Percentiles rank a stretch among this genome's conserved stretches.
Conservation (phyloP, 2,113 vertebrate genomes). For the Engraulis encrasicolus region DNA sequence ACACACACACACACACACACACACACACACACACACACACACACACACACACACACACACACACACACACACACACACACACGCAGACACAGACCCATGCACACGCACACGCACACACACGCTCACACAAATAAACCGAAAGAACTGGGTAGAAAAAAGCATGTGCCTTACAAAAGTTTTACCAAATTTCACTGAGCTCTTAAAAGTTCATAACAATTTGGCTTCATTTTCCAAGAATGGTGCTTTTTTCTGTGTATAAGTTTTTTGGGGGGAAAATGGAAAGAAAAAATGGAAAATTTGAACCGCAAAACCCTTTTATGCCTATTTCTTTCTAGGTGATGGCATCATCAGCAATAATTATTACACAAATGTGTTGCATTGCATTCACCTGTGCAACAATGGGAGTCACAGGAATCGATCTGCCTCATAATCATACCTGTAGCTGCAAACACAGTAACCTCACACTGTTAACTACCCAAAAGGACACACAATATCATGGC, state of each 20-base stretch:
- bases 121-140: constrained; percentile 62
- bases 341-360: background rate
- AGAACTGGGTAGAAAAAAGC: constrained; percentile 55
- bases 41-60: too few relatives aligned
- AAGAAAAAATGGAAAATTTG: background rate
- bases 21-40: too few relatives aligned
- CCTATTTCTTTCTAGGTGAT: background rate
- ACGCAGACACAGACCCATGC: too few relatives aligned
- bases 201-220: background rate
- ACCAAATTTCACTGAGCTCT: background rate
- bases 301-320: background rate
- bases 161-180: background rate
- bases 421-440: background rate
- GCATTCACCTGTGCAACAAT: background rate
- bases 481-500: background rate
- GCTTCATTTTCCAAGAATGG: background rate
- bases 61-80: too few relatives aligned
- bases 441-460: too few relatives aligned
- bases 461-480: background rate
- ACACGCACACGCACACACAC: too few relatives aligned
- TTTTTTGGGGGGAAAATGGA: background rate
- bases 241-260: background rate
- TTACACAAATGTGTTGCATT: too few relatives aligned
- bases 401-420: background rate
- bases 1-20: too few relatives aligned